phyloP scores from a whole-genome alignment of 2,888 invertebrate genomes.

The Steinernema carpocapsae region DNA sequence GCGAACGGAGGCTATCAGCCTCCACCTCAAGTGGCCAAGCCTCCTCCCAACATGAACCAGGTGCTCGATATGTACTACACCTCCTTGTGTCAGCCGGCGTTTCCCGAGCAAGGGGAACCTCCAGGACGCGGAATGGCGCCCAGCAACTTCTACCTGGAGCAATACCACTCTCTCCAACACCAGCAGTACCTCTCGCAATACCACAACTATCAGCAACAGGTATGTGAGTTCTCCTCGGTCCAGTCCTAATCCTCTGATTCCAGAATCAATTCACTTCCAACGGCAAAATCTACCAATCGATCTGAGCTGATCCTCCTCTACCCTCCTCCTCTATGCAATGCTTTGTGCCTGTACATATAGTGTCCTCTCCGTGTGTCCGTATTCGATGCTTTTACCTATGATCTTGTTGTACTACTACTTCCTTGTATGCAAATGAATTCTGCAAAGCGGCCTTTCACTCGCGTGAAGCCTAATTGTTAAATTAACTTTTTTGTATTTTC shows the following conservation, averaged over 20 bases:
- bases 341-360: slow-evolving; percentile 33
- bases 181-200: slow-evolving; percentile 22
- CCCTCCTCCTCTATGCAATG: slow-evolving; percentile 9
- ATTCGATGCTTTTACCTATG: slow-evolving; percentile 6
- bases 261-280: slow-evolving; percentile 33
- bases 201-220: slow-evolving; percentile 17
- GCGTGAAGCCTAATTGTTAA: background rate
- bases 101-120: slow-evolving; percentile 38
- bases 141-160: slow-evolving; percentile 41
- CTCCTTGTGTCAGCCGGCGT: slow-evolving; percentile 48
- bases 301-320: slow-evolving; percentile 19
- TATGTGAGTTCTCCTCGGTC: no score
- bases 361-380: background rate
- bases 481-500: background rate
- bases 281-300: slow-evolving; percentile 14
- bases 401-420: slow-evolving; percentile 28
- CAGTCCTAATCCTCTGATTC: no score
- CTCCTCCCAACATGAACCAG: slow-evolving; percentile 29
- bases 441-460: slow-evolving; percentile 12
- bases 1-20: slow-evolving; percentile 3
- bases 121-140: slow-evolving; percentile 38
- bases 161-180: slow-evolving; percentile 39
- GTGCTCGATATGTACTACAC: slow-evolving; percentile 46
- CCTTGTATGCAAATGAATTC: slow-evolving; percentile 21
- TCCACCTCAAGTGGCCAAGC: background rate